Evolutionary conservation across 1,140 invertebrate genomes (phyloP).

Genomic region (Paraescarpia echinospica): DNA sequence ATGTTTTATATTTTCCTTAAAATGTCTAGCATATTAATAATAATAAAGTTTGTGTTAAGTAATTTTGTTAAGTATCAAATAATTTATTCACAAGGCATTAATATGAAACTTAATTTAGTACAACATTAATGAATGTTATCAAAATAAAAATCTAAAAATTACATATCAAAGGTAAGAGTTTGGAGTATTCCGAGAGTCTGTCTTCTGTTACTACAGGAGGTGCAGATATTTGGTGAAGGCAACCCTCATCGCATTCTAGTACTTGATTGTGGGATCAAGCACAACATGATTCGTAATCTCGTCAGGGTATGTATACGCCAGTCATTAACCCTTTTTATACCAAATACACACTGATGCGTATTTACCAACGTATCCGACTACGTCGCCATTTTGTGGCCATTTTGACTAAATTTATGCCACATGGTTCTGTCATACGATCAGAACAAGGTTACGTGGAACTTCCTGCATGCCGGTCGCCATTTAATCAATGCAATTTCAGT

Average conservation of each 20-base stretch:
- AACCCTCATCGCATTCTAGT: conserved; percentile 72
- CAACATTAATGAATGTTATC: neutral
- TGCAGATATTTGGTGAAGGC: conserved; percentile 60
- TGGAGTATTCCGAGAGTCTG: conserved; percentile 62
- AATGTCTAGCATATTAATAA: neutral
- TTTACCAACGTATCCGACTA: no score
- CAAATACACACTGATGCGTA: no score
- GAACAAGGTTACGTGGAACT: no score
- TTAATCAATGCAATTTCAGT: no score
- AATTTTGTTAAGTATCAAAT: neutral
- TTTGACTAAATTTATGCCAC: no score
- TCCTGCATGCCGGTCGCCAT: no score
- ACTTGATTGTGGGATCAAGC: conserved; percentile 94
- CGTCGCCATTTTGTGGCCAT: no score
- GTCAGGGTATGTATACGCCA: neutral
- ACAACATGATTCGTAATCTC: conserved; percentile 81
- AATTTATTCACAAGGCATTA: neutral
- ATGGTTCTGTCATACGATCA: no score
- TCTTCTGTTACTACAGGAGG: conserved; percentile 72
- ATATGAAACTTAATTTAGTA: neutral
- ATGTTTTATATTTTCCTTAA: conserved; percentile 12
- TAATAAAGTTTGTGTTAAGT: neutral
- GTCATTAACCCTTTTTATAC: no score
- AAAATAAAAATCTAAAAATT: neutral
- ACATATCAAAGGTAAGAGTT: neutral